phyloP scores from a whole-genome alignment of 1,140 invertebrate species.

The Eueides isabella region DNA sequence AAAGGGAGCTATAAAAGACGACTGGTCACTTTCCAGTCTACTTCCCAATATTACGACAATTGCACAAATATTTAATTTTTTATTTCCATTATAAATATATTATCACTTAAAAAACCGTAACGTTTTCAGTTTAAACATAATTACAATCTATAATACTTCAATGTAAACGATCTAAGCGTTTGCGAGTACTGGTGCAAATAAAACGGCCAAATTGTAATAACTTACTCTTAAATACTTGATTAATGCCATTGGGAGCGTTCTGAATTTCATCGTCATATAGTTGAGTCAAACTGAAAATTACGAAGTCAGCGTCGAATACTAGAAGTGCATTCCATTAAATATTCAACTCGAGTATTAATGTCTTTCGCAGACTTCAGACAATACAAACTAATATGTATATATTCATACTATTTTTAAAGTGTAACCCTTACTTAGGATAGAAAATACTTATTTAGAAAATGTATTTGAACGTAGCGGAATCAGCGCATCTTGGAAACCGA shows the following conservation, averaged over 20 bases:
- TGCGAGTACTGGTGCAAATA: conserved; percentile 20
- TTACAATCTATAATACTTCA: not conserved
- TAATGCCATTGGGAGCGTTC: conserved; percentile 33
- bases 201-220: conserved; percentile 35
- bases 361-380: conserved; percentile 15
- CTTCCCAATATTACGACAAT: too few relatives aligned
- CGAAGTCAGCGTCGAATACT: conserved; percentile 48
- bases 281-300: conserved; percentile 50
- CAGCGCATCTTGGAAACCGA: too few relatives aligned
- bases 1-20: too few relatives aligned
- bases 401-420: too few relatives aligned
- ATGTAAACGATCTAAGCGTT: conserved; percentile 12
- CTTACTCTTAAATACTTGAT: conserved; percentile 29
- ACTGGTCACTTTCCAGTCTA: too few relatives aligned
- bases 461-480: too few relatives aligned
- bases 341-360: conserved; percentile 47
- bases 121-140: too few relatives aligned
- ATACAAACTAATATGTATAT: not conserved
- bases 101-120: too few relatives aligned
- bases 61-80: too few relatives aligned
- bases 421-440: too few relatives aligned
- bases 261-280: conserved; percentile 39
- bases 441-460: too few relatives aligned
- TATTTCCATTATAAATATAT: too few relatives aligned
- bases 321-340: conserved; percentile 52